phyloP scores from a whole-genome alignment of 2,113 vertebrate genomes.

The Symphodus melops region DNA sequence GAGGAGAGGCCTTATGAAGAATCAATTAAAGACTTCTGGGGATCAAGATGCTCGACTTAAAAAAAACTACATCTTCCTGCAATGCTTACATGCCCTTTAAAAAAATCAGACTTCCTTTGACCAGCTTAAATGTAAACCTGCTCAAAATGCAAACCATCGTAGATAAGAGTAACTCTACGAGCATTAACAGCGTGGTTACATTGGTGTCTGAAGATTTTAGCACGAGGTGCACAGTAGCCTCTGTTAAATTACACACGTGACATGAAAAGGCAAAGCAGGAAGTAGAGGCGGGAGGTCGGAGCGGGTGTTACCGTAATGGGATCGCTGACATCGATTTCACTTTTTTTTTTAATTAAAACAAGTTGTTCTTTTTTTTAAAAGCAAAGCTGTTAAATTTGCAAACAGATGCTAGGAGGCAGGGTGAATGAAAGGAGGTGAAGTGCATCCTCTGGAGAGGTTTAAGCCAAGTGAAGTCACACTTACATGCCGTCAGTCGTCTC shows the following conservation, averaged over 20 bases:
- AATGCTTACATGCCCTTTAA: no score
- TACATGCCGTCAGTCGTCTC: slow-evolving; percentile 92
- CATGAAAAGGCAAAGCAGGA: slow-evolving; percentile 6
- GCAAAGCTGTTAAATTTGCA: not conserved
- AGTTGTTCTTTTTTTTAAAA: no score
- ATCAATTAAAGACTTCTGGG: not conserved
- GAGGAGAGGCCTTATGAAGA: not conserved
- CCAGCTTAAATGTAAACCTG: no score
- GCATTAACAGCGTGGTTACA: no score
- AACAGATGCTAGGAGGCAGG: not conserved
- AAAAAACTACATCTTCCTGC: no score
- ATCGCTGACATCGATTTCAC: no score
- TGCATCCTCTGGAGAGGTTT: slow-evolving; percentile 20
- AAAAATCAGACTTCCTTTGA: no score
- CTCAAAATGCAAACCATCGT: no score
- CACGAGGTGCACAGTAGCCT: not conserved
- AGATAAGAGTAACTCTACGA: no score
- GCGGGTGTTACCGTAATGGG: not conserved
- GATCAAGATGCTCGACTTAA: no score
- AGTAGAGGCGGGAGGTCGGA: not conserved
- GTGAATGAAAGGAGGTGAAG: not conserved
- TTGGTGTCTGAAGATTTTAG: not conserved
- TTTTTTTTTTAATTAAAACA: not conserved
- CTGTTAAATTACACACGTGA: no score
- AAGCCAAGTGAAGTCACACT: slow-evolving; percentile 87